These are phyloP conservation scores for Auanema freiburgensis DNA, from an alignment of 2,888 invertebrate species.

Conservation along the genomic window DNA sequence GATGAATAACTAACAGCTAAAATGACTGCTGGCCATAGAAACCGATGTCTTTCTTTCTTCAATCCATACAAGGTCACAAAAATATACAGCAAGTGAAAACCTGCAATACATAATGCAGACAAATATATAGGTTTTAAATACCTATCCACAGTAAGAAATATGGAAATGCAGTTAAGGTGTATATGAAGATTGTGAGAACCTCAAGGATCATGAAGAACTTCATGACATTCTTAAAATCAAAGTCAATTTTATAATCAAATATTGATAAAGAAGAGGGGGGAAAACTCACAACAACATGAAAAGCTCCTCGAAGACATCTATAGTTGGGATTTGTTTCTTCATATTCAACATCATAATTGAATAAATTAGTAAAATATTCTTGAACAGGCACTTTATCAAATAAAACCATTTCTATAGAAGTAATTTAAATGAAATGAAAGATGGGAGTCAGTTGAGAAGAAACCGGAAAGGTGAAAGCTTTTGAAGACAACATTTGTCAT, in stretches of 20 bases:
- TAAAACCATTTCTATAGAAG: slow-evolving; percentile 15
- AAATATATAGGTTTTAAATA: too few relatives aligned
- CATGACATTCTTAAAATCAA: slow-evolving; percentile 7
- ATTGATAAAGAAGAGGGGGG: neutral
- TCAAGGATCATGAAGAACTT: slow-evolving; percentile 2
- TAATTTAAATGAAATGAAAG: too few relatives aligned
- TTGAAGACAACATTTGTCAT: too few relatives aligned
- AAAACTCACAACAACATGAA: slow-evolving; percentile 33
- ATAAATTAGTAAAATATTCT: slow-evolving; percentile 35
- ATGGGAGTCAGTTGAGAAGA: too few relatives aligned
- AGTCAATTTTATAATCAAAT: neutral
- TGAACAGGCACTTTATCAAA: slow-evolving; percentile 38
- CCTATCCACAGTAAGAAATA: neutral
- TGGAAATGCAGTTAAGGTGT: neutral
- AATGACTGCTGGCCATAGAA: slow-evolving; percentile 43
- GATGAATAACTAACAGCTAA: slow-evolving; percentile 24
- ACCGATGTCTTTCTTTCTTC: slow-evolving; percentile 40
- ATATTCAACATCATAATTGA: slow-evolving; percentile 38
- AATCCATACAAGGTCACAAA: slow-evolving; percentile 38
- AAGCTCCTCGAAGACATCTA: slow-evolving; percentile 26
- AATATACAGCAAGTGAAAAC: slow-evolving; percentile 29
- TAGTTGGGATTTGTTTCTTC: slow-evolving; percentile 34
- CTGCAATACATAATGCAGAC: slow-evolving; percentile 6
- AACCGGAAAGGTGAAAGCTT: too few relatives aligned
- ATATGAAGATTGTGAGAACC: neutral